These are phyloP conservation scores for Scolanthus callimorphus DNA, from an alignment of 92 coral and sea anemone genomes.

Conservation along the genomic window DNA sequence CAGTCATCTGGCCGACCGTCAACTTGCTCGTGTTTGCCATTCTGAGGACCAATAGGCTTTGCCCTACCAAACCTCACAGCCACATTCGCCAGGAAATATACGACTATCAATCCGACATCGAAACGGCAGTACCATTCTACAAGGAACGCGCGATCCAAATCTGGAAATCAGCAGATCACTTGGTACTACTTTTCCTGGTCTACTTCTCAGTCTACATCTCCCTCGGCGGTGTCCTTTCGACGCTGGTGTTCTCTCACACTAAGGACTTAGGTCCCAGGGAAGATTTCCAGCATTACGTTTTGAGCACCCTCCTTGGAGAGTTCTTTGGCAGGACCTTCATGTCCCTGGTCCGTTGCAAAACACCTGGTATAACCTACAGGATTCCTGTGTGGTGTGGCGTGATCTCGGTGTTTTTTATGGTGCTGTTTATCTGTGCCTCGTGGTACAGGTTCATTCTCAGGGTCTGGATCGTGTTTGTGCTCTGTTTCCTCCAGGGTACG, in stretches of 20 bases:
- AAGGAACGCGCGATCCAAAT: conserved; percentile 24
- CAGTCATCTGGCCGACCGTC: conserved; percentile 70
- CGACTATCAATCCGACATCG: not conserved
- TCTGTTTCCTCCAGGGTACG: conserved; percentile 58
- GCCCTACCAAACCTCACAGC: not conserved
- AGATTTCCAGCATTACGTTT: conserved; percentile 69
- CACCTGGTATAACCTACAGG: conserved; percentile 50
- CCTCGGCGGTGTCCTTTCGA: conserved; percentile 59
- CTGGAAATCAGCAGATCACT: conserved; percentile 40
- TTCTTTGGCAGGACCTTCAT: conserved; percentile 73
- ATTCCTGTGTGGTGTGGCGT: conserved; percentile 25
- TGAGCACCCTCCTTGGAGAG: conserved; percentile 75
- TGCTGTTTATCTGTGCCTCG: conserved; percentile 43
- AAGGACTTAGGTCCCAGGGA: conserved; percentile 54
- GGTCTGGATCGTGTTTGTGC: conserved; percentile 50
- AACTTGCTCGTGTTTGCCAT: conserved; percentile 58
- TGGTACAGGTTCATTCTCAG: conserved; percentile 55
- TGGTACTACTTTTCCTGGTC: conserved; percentile 42
- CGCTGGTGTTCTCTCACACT: conserved; percentile 38
- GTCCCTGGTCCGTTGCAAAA: conserved; percentile 52
- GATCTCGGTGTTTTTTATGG: conserved; percentile 35
- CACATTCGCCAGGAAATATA: not conserved
- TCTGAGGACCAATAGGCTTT: conserved; percentile 20
- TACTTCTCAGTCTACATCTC: conserved; percentile 58
- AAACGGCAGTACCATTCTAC: not conserved